Evolutionary conservation across 2,888 invertebrate species (phyloP), one percentile per base, ranked within the genome.

Genomic region (Eulithis testata): DNA sequence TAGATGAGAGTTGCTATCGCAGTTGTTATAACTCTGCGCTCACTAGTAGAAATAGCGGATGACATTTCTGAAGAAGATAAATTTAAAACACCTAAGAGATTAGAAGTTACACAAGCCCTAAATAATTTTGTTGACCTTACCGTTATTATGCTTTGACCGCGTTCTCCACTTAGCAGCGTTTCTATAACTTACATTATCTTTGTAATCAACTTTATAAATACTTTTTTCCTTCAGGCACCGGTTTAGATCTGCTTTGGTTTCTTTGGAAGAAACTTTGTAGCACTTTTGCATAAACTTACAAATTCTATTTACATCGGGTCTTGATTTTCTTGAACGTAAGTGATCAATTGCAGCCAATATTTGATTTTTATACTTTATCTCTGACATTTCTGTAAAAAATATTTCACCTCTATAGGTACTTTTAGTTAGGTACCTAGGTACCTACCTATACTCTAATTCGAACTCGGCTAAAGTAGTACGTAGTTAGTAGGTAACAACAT

Each of bases 291-390:
- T 94, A 94, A 96, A 96, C 89, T 96, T 96, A 89, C 96, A 96
- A 83, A 97, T 97, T 77, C 97, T 94, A 83, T 96, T 95, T 71
- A 96, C 94, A 86, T 97, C 97, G 58, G 97, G 97, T 65, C 97
- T 95, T 62, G 97, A 97, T 93, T 97, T 97, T 77, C 97, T 94
- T 68, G 95, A 94, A 75, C 97, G 95, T 83, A 97, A 93, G 86
- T 97, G 96, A 92, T 97, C 97, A 84, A 97, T 97, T 79, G 97
- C 96, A 84, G 97, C 96, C 80, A 97, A 93, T 85, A 97, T 97
- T 84, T 95, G 94, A 78, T 96, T 95, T 88, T 96, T 95, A 92
- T 95, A 94, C 88, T 94, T 94, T 84, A 95, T 94, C 87, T 94
- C 93, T 87, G 93, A 91, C 90, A 94, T 94, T 87, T 89, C 93